Conservation (phyloP, 2,797 vertebrate species). For the Fistularia tabacaria region DNA sequence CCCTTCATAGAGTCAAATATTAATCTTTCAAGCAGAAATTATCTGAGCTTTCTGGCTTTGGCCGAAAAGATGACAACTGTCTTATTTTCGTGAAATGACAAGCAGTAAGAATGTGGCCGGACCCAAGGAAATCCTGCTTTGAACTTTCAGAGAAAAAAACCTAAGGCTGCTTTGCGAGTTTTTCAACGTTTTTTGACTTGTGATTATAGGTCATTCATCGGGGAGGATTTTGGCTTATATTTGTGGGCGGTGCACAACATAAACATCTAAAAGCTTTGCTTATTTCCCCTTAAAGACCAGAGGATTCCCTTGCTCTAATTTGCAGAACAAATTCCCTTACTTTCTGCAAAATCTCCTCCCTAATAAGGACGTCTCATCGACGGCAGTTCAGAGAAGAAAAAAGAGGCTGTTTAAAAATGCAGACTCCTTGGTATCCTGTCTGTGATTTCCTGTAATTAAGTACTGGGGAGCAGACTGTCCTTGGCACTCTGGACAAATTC, state of each 20-base stretch:
- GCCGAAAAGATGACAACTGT: conserved; percentile 52
- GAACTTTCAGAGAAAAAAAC: conserved; percentile 61
- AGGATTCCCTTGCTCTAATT: conserved; percentile 37
- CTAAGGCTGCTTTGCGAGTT: conserved; percentile 73
- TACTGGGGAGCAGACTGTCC: conserved; percentile 48
- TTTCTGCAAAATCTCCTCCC: conserved; percentile 46
- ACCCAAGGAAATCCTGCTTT: conserved; percentile 53
- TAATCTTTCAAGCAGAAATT: conserved; percentile 56
- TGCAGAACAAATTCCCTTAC: conserved; percentile 52
- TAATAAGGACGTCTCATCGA: conserved; percentile 64
- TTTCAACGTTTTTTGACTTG: conserved; percentile 65
- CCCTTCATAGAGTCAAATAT: conserved; percentile 37
- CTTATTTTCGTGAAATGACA: conserved; percentile 63
- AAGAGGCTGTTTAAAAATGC: conserved; percentile 55
- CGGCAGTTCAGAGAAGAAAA: conserved; percentile 47
- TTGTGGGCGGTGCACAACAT: conserved; percentile 44
- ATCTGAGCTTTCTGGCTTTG: conserved; percentile 48
- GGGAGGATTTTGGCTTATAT: conserved; percentile 56
- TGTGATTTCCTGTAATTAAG: conserved; percentile 70
- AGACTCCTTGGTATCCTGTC: conserved; percentile 51
- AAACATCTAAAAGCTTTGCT: conserved; percentile 49
- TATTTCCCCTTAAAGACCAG: conserved; percentile 10
- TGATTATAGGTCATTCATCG: conserved; percentile 67
- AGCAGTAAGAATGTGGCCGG: conserved; percentile 58
- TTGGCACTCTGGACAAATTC: conserved; percentile 65